Evolutionary conservation across 2,797 vertebrate genomes (phyloP).

Genomic region (Mionectes olivaceus): DNA sequence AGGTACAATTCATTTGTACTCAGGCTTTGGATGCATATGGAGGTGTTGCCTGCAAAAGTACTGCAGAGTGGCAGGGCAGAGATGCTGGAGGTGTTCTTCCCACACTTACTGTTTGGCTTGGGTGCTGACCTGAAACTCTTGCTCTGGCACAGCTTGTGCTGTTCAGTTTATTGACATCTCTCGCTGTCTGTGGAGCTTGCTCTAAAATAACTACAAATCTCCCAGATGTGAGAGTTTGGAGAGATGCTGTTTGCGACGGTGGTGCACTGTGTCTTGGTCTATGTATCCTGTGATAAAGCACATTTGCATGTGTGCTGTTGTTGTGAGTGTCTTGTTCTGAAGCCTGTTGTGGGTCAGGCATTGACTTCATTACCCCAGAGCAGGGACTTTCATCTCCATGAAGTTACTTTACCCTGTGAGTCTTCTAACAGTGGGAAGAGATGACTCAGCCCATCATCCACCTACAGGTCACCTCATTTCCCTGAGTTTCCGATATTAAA

Average conservation of each 20-base stretch:
- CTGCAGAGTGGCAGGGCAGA: background rate
- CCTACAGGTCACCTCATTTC: background rate
- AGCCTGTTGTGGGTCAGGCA: background rate
- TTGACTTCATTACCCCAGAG: fast-evolving
- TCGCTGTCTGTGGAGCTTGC: background rate
- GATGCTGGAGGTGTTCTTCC: background rate
- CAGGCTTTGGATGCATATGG: background rate
- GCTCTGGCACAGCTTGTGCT: background rate
- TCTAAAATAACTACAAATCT: background rate
- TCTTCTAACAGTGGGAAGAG: background rate
- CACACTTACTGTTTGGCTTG: background rate
- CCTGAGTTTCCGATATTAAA: background rate
- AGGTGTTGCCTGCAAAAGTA: background rate
- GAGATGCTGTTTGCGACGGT: background rate
- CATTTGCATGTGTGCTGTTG: background rate
- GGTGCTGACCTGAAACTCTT: background rate
- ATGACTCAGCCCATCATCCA: fast-evolving
- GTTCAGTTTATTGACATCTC: background rate
- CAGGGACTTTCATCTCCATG: background rate
- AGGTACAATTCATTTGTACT: background rate
- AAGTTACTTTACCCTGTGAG: background rate
- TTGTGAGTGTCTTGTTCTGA: background rate
- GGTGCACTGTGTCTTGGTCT: background rate
- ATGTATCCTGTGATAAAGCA: background rate
- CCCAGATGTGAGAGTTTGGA: background rate